A percentile compares a stretch with the other conserved stretches of the same genome.
Conservation (phyloP, 2,888 invertebrate species). For the Mythimna impura region DNA sequence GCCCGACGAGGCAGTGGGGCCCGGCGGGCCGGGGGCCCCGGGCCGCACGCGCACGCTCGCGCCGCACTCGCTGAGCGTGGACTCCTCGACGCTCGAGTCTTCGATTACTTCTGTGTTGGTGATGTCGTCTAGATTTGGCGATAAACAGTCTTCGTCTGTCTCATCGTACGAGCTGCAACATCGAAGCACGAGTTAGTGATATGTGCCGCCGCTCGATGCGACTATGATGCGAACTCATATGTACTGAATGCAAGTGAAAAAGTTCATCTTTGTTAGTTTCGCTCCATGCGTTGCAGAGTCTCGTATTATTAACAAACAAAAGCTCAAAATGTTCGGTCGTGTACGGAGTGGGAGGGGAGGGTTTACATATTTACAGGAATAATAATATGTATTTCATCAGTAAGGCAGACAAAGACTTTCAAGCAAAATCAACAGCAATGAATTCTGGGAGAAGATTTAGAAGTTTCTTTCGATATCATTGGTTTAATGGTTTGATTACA, state of each 20-base stretch:
- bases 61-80: conserved; percentile 81
- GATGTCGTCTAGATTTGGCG: conserved; percentile 92
- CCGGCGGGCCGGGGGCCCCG: conserved; percentile 33
- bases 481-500: conserved; percentile 55
- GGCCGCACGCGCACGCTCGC: conserved; percentile 61
- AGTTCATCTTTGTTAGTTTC: conserved; percentile 83
- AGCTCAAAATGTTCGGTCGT: conserved; percentile 75
- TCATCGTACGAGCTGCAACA: conserved; percentile 93
- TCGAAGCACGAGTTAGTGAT: conserved; percentile 30
- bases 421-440: conserved; percentile 79
- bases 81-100: conserved; percentile 87
- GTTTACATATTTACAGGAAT: conserved; percentile 79
- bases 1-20: conserved; percentile 23
- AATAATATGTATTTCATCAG: conserved; percentile 83
- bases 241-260: conserved; percentile 88
- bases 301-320: conserved; percentile 84
- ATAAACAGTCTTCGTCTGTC: conserved; percentile 92
- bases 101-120: conserved; percentile 87
- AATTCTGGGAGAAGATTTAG: conserved; percentile 63
- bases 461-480: conserved; percentile 54
- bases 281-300: conserved; percentile 84
- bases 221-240: conserved; percentile 70
- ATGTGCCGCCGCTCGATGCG: neutral
- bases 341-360: conserved; percentile 63
- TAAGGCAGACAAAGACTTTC: conserved; percentile 87